Conservation (phyloP, 2,797 vertebrate genomes). For the Amblyraja radiata region DNA sequence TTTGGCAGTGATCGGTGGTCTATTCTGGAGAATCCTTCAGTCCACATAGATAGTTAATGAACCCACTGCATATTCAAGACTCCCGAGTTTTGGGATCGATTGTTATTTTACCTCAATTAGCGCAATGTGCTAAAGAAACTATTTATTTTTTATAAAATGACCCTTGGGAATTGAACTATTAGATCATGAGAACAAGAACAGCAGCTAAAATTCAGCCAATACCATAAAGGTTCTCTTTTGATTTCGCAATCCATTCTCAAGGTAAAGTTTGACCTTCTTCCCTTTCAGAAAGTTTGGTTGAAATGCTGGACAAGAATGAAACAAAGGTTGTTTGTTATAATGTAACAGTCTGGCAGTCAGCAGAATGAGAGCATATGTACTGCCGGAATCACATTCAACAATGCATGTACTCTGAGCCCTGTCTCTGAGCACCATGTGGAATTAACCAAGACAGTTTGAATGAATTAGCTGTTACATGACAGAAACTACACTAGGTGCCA, state of each 20-base stretch:
- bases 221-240: neutral
- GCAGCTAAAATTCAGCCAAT: neutral
- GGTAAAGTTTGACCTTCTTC: neutral
- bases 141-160: neutral
- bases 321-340: constrained; percentile 15
- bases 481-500: neutral
- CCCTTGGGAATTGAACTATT: neutral
- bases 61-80: neutral
- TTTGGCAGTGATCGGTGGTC: neutral
- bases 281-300: neutral
- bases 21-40: neutral
- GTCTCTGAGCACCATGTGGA: neutral
- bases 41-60: neutral
- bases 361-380: neutral
- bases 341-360: neutral
- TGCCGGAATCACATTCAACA: constrained; percentile 10
- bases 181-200: neutral
- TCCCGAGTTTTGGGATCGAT: neutral
- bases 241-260: neutral
- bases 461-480: constrained; percentile 10
- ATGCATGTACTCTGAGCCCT: neutral
- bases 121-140: neutral
- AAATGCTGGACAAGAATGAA: constrained; percentile 6
- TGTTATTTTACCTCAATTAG: neutral
- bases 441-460: neutral